Percentiles rank a stretch among this genome's conserved stretches.
These are phyloP conservation scores for Danio jaintianensis DNA, from an alignment of 2,797 vertebrate species.

Conservation along the genomic window DNA sequence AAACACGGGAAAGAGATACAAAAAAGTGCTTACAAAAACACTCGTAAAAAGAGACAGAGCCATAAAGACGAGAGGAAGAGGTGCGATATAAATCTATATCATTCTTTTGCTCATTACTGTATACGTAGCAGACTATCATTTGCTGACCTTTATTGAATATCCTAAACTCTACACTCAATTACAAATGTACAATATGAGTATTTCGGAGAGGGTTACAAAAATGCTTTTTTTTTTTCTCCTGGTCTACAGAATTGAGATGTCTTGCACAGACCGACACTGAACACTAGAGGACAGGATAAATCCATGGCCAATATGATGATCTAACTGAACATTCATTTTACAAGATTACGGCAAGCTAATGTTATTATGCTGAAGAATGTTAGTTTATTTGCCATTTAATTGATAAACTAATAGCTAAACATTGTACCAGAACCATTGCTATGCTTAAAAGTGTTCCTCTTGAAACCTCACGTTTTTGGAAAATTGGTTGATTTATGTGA, in stretches of 20 bases:
- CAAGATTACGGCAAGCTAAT: neutral
- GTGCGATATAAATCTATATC: constrained; percentile 13
- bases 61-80: constrained; percentile 45
- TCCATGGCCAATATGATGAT: constrained; percentile 57
- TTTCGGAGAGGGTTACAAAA: constrained; percentile 18
- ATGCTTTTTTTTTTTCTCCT: constrained; percentile 24
- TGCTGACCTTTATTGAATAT: constrained; percentile 27
- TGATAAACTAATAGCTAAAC: neutral
- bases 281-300: constrained; percentile 75
- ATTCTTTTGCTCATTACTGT: neutral
- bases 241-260: constrained; percentile 37
- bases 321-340: constrained; percentile 2
- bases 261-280: constrained; percentile 60
- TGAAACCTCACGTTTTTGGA: neutral
- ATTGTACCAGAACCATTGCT: too few species aligned
- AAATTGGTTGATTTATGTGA: neutral
- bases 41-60: constrained; percentile 63
- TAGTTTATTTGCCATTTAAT: neutral
- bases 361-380: neutral
- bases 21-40: constrained; percentile 53
- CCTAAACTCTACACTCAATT: constrained; percentile 37
- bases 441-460: too few species aligned
- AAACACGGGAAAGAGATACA: constrained; percentile 58
- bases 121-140: constrained; percentile 11
- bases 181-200: constrained; percentile 55